Evolutionary conservation across 1,140 invertebrate genomes (phyloP).

Genomic region (Ptiloglossa arizonensis): DNA sequence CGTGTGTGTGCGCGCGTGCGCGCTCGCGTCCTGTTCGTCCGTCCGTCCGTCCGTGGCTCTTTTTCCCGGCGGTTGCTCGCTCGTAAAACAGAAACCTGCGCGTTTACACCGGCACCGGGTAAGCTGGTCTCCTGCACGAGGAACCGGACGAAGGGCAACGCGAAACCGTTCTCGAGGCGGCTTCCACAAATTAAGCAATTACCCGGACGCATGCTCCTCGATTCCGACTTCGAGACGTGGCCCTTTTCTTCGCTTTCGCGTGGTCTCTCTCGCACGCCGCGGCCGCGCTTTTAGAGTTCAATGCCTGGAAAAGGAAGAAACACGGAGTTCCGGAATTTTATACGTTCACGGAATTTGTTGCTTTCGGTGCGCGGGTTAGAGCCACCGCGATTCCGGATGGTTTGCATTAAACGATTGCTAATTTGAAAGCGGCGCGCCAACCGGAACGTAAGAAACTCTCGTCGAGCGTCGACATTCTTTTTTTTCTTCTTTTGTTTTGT

Average conservation of each 20-base stretch:
- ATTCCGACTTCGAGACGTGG: conserved; percentile 37
- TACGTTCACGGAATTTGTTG: neutral
- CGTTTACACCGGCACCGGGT: conserved; percentile 37
- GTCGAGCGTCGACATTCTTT: too few species aligned
- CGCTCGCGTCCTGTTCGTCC: neutral
- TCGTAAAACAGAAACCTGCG: conserved; percentile 62
- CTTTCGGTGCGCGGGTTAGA: too few species aligned
- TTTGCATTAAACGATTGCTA: too few species aligned
- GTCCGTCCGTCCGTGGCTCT: neutral
- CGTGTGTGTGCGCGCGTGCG: neutral
- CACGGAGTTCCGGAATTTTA: neutral
- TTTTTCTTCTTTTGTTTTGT: too few species aligned
- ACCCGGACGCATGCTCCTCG: conserved; percentile 70
- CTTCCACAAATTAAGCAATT: conserved; percentile 81
- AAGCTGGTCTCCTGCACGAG: conserved; percentile 10
- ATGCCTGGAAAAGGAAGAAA: neutral
- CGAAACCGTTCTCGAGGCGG: conserved; percentile 50
- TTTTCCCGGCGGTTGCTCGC: conserved; percentile 32
- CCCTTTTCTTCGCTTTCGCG: neutral
- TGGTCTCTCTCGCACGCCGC: neutral
- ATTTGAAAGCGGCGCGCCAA: too few species aligned
- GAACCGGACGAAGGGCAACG: conserved; percentile 33
- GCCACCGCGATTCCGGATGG: too few species aligned
- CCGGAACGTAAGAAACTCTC: too few species aligned
- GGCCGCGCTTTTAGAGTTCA: neutral